These are phyloP conservation scores for Acanthurus leucopareius DNA, from an alignment of 2,797 vertebrate genomes.

Conservation along the genomic window DNA sequence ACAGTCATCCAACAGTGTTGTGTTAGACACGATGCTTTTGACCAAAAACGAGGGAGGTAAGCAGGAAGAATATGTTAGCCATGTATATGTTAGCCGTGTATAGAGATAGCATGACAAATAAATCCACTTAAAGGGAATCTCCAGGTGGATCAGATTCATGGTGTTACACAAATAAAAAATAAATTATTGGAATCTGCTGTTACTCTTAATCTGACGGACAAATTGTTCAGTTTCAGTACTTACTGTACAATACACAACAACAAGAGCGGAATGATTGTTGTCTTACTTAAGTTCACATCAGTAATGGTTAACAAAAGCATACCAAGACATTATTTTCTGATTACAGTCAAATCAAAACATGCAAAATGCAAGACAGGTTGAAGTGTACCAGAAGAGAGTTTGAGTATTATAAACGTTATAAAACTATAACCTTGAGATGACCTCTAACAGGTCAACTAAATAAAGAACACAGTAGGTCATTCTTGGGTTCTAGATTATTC, in stretches of 20 bases:
- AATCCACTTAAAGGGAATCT: background rate
- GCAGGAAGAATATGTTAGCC: slow-evolving; percentile 83
- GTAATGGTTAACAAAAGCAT: background rate
- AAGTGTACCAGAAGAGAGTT: background rate
- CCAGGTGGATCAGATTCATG: slow-evolving; percentile 26
- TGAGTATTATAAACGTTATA: slow-evolving; percentile 20
- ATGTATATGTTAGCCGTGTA: slow-evolving; percentile 87
- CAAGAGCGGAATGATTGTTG: background rate
- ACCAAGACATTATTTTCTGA: background rate
- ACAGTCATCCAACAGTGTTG: slow-evolving; percentile 85
- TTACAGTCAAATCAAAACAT: background rate
- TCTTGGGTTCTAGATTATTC: background rate
- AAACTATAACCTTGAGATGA: slow-evolving; percentile 6
- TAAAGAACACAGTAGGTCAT: background rate
- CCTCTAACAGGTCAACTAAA: background rate
- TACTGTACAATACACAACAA: slow-evolving; percentile 3
- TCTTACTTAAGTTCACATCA: slow-evolving; percentile 6
- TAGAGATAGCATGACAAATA: slow-evolving; percentile 71
- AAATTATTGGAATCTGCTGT: background rate
- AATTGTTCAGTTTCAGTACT: background rate
- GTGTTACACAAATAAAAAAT: slow-evolving; percentile 1
- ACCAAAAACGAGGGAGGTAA: slow-evolving; percentile 90
- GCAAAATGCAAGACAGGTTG: slow-evolving; percentile 3
- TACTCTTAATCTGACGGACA: background rate
- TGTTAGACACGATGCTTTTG: slow-evolving; percentile 89